These are phyloP conservation scores for Patiria miniata DNA, from an alignment of 35 echinoderm and acorn worm species.

Conservation along the genomic window DNA sequence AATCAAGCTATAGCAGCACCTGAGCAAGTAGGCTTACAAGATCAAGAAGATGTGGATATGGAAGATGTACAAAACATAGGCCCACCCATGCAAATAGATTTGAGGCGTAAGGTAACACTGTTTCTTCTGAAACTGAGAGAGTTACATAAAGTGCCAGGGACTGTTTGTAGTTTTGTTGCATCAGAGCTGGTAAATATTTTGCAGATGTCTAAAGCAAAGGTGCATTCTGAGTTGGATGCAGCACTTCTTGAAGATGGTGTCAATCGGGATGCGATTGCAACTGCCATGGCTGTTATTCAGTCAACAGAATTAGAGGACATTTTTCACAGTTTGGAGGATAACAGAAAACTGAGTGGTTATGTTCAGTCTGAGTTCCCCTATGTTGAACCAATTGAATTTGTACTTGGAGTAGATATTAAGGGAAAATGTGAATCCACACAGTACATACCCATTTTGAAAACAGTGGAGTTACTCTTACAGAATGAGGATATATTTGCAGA, in stretches of 20 bases:
- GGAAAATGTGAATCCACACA: neutral
- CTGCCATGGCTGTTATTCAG: neutral
- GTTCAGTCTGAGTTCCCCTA: neutral
- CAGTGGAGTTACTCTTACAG: neutral
- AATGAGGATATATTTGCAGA: neutral
- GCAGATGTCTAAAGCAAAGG: neutral
- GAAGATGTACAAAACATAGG: neutral
- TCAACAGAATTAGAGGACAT: conserved; percentile 2
- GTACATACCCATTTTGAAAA: neutral
- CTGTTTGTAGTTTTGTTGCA: neutral
- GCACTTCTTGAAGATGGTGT: conserved; percentile 5
- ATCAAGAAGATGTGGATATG: conserved; percentile 5
- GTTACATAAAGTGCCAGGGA: neutral
- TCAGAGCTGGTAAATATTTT: conserved; percentile 6
- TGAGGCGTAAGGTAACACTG: neutral
- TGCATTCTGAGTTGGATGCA: conserved; percentile 9
- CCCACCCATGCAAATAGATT: neutral
- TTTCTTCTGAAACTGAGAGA: conserved; percentile 10
- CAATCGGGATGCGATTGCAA: neutral
- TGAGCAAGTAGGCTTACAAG: conserved; percentile 9
- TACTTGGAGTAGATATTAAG: neutral
- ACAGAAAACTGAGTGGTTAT: neutral
- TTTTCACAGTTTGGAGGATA: neutral
- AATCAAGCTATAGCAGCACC: neutral
- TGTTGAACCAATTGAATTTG: conserved; percentile 11